These are phyloP conservation scores for Ephydatia muelleri DNA, from an alignment of 37 sponge, comb jelly and placozoan genomes.

Conservation along the genomic window DNA sequence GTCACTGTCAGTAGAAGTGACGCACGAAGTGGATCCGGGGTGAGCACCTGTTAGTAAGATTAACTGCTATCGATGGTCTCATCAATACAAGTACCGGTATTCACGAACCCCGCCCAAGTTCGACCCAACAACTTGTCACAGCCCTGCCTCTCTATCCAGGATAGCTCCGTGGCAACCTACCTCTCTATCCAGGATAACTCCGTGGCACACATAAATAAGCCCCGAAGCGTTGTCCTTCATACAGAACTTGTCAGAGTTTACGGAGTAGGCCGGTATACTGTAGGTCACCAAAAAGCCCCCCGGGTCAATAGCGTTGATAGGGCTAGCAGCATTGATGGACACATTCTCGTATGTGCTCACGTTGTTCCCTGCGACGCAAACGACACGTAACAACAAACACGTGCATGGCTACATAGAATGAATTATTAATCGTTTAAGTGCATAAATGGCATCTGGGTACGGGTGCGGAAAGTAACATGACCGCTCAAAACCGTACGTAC, in stretches of 20 bases:
- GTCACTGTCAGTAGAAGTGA: not conserved
- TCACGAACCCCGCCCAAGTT: slow-evolving; percentile 4
- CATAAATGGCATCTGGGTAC: too few relatives aligned
- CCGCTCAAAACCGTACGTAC: too few relatives aligned
- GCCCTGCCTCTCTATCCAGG: not conserved
- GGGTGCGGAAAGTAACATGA: too few relatives aligned
- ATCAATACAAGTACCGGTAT: not conserved
- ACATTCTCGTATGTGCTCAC: not conserved
- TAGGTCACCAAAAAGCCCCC: slow-evolving; percentile 23
- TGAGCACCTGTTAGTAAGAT: not conserved
- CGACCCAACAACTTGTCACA: not conserved
- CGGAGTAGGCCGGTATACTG: not conserved
- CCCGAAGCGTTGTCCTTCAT: slow-evolving; percentile 15
- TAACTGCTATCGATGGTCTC: not conserved
- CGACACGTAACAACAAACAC: not conserved
- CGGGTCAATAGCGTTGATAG: slow-evolving; percentile 7
- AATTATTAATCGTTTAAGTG: not conserved
- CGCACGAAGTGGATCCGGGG: not conserved
- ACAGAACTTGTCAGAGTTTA: slow-evolving; percentile 18
- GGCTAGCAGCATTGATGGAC: not conserved
- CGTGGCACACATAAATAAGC: slow-evolving; percentile 6
- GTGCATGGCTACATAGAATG: not conserved
- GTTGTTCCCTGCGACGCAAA: not conserved
- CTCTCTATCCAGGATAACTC: slow-evolving; percentile 48
- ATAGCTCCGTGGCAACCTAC: slow-evolving; percentile 15